Evolutionary conservation across 2,797 vertebrate species (phyloP).

Genomic region (Potorous gilbertii): DNA sequence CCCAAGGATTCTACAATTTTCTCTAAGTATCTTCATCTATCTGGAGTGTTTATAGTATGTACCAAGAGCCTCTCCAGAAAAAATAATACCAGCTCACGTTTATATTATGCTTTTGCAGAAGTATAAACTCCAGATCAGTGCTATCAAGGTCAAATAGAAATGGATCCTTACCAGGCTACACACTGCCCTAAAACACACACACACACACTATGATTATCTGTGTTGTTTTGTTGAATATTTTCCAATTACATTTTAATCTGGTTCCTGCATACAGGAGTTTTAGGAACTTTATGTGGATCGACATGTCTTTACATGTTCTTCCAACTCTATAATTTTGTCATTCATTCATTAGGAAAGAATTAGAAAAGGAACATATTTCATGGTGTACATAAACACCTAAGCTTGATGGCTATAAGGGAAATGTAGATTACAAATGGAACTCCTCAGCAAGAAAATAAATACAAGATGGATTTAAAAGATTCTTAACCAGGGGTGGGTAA

Average conservation of each 20-base stretch:
- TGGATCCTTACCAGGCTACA: not conserved
- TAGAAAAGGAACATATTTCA: not conserved
- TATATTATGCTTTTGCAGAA: not conserved
- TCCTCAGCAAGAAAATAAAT: not conserved
- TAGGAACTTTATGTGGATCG: not conserved
- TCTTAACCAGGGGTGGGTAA: not conserved
- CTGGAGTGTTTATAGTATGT: not conserved
- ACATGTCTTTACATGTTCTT: not conserved
- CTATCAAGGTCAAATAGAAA: not conserved
- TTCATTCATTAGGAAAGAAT: not conserved
- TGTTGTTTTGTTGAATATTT: not conserved
- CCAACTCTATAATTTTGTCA: not conserved
- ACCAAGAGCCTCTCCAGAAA: not conserved
- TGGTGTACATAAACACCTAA: not conserved
- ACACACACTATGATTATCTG: not conserved
- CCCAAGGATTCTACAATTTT: not conserved
- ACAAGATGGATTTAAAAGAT: not conserved
- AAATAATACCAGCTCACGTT: not conserved
- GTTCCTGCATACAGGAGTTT: not conserved
- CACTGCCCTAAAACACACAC: not conserved
- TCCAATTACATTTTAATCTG: not conserved
- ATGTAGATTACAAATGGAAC: not conserved
- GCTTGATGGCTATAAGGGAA: not conserved
- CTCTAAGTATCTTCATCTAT: not conserved
- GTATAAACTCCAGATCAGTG: not conserved